Percentiles rank a stretch among this genome's conserved stretches.
Evolutionary conservation across 2,113 vertebrate genomes (phyloP).

Genomic region (Bufo bufo): DNA sequence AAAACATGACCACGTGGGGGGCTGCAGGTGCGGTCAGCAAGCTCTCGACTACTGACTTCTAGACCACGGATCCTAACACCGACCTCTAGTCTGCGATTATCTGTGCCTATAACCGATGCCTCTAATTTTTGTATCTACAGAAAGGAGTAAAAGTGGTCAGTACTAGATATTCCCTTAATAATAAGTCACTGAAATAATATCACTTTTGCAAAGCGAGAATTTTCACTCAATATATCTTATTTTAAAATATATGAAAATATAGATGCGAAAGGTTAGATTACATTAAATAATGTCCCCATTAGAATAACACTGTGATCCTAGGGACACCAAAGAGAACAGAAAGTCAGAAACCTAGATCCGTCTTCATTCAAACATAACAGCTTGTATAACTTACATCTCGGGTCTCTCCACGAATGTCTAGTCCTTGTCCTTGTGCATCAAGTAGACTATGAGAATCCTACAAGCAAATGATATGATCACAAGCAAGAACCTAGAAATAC

Average conservation of each 20-base stretch:
- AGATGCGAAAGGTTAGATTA: background rate
- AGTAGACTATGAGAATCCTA: slow-evolving; percentile 32
- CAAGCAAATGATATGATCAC: background rate
- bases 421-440: background rate
- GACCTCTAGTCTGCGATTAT: slow-evolving; percentile 59
- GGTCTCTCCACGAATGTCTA: background rate
- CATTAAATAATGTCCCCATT: background rate
- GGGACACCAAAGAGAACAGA: background rate
- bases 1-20: slow-evolving; percentile 86
- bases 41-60: slow-evolving; percentile 91
- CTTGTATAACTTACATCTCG: slow-evolving; percentile 2
- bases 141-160: background rate
- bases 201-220: background rate
- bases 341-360: background rate
- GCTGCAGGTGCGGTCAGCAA: slow-evolving; percentile 85
- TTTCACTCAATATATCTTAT: background rate
- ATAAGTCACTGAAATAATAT: background rate
- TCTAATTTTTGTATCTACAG: slow-evolving; percentile 21
- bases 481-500: background rate
- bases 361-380: background rate
- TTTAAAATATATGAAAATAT: background rate
- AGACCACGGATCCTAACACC: slow-evolving; percentile 85
- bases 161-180: background rate
- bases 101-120: slow-evolving; percentile 58
- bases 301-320: background rate